These are phyloP conservation scores for Pipra filicauda DNA, from an alignment of 2,113 vertebrate genomes.

Conservation along the genomic window DNA sequence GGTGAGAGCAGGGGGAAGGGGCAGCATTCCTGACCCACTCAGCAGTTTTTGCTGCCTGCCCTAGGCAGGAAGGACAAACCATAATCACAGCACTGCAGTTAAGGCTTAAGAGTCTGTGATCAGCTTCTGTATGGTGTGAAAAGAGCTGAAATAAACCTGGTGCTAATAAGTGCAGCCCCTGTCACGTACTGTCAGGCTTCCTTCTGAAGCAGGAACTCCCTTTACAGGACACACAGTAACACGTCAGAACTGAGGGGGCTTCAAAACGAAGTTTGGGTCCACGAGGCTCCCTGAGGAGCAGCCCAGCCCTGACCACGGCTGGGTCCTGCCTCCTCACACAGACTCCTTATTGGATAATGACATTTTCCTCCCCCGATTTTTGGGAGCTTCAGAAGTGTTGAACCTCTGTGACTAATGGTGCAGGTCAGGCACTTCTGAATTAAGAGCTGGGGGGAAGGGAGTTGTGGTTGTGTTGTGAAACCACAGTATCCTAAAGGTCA, in stretches of 20 bases:
- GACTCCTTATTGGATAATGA: not conserved
- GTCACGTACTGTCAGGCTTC: not conserved
- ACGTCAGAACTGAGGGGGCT: not conserved
- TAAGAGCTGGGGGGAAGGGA: not conserved
- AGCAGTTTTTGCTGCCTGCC: not conserved
- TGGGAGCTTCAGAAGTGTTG: not conserved
- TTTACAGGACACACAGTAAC: not conserved
- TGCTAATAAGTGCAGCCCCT: conserved; percentile 41
- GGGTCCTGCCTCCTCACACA: not conserved
- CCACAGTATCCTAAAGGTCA: conserved; percentile 16
- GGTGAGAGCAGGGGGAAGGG: not conserved
- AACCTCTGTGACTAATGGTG: not conserved
- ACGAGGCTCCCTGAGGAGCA: not conserved
- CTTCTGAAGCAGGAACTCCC: conserved; percentile 14
- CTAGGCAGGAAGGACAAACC: not conserved
- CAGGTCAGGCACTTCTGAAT: not conserved
- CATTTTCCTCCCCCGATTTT: not conserved
- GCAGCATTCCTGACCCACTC: not conserved
- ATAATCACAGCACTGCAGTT: not conserved
- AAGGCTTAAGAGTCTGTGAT: not conserved
- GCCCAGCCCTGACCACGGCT: accelerated
- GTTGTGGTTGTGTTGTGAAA: not conserved
- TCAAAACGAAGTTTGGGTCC: not conserved
- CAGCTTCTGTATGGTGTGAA: not conserved
- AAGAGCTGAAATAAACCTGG: conserved; percentile 33